These are phyloP conservation scores for Odontomyia ornata DNA, from an alignment of 2,888 invertebrate species.

Conservation along the genomic window DNA sequence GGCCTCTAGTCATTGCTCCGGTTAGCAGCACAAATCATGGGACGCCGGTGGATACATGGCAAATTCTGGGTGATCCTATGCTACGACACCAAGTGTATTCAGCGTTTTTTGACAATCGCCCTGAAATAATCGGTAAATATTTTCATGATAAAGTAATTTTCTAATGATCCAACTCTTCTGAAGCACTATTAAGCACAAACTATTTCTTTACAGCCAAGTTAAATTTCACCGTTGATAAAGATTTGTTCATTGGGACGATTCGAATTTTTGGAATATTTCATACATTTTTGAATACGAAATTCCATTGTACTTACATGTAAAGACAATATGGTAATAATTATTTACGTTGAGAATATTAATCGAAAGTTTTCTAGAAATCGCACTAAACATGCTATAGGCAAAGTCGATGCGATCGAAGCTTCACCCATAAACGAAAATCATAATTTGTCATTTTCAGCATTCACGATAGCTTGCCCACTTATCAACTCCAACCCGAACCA, in stretches of 20 bases:
- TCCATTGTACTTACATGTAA: constrained; percentile 58
- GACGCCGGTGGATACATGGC: constrained; percentile 57
- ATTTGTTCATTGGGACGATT: constrained; percentile 55
- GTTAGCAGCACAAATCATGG: too few species aligned
- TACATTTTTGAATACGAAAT: constrained; percentile 52
- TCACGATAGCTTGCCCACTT: constrained; percentile 62
- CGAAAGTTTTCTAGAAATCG: constrained; percentile 55
- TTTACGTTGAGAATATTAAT: not conserved
- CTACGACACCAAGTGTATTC: constrained; percentile 61
- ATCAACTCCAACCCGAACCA: constrained; percentile 40
- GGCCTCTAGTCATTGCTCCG: too few species aligned
- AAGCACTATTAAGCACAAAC: too few species aligned
- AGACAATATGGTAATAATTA: too few species aligned
- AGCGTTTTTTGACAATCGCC: constrained; percentile 63
- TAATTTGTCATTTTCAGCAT: constrained; percentile 64
- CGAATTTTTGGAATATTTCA: constrained; percentile 59
- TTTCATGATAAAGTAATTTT: too few species aligned
- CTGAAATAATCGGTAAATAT: constrained; percentile 56
- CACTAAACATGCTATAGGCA: constrained; percentile 54
- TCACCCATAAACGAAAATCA: constrained; percentile 65
- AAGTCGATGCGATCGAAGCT: constrained; percentile 58
- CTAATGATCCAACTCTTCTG: too few species aligned
- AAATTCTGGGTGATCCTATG: constrained; percentile 56
- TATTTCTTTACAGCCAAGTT: not conserved
- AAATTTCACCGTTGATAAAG: constrained; percentile 47